Evolutionary conservation across 2,888 invertebrate species (phyloP).

Genomic region (Sinelater perroti): DNA sequence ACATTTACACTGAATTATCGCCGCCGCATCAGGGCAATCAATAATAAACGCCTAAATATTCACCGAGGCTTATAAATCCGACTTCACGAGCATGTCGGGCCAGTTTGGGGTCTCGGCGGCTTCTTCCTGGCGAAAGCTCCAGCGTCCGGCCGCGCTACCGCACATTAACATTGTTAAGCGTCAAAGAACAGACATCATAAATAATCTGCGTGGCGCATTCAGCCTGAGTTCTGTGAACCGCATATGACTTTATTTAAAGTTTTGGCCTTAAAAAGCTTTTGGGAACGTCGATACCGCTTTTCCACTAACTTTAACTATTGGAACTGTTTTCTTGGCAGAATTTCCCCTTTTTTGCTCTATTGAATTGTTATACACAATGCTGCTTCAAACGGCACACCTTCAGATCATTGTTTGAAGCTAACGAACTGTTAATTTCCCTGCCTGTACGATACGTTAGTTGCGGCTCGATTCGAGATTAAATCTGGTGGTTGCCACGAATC

Average conservation of each 20-base stretch:
- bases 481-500: slow-evolving; percentile 5
- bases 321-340: too few relatives aligned
- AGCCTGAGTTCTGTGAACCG: slow-evolving; percentile 8
- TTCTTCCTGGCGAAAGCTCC: background rate
- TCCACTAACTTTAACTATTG: too few relatives aligned
- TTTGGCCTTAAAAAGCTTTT: slow-evolving; percentile 8
- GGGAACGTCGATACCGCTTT: too few relatives aligned
- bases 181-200: slow-evolving; percentile 7
- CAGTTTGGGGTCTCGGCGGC: background rate
- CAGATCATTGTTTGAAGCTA: background rate
- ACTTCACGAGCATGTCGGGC: background rate
- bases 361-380: too few relatives aligned
- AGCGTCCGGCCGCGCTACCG: background rate
- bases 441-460: background rate
- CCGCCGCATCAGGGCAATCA: slow-evolving; percentile 27
- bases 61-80: slow-evolving; percentile 5
- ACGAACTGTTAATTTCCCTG: slow-evolving; percentile 3
- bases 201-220: too few relatives aligned
- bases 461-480: background rate
- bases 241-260: slow-evolving; percentile 19
- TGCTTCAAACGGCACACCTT: too few relatives aligned
- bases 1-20: slow-evolving; percentile 34
- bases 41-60: slow-evolving; percentile 21
- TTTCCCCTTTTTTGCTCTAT: too few relatives aligned
- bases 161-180: slow-evolving; percentile 2